Percentiles rank a stretch among this genome's conserved stretches.
phyloP scores from a whole-genome alignment of 2,113 vertebrate species.

The Eulemur macaco region DNA sequence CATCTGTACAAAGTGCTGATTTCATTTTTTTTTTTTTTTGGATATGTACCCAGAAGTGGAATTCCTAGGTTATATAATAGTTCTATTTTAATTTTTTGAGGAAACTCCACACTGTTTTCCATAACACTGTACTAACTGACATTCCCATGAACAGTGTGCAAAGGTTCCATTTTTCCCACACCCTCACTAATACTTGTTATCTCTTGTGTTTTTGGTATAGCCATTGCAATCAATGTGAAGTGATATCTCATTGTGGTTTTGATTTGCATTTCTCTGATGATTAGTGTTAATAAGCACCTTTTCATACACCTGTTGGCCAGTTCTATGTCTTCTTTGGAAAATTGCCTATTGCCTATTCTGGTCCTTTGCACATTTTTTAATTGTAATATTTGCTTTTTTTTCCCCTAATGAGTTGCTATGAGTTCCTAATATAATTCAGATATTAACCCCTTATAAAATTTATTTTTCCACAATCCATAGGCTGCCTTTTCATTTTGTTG shows the following conservation, averaged over 20 bases:
- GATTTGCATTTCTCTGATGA: not conserved
- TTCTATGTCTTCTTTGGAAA: not conserved
- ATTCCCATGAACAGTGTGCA: too few relatives aligned
- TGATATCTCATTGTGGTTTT: not conserved
- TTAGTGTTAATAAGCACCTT: too few relatives aligned
- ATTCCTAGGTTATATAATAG: too few relatives aligned
- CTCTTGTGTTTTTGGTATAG: not conserved
- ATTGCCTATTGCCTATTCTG: not conserved
- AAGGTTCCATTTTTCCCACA: not conserved
- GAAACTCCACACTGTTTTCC: too few relatives aligned
- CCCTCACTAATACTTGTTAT: too few relatives aligned
- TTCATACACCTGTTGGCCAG: too few relatives aligned
- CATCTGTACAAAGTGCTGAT: not conserved
- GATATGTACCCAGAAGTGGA: too few relatives aligned
- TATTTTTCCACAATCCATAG: not conserved
- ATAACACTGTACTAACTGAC: too few relatives aligned
- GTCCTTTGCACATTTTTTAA: not conserved
- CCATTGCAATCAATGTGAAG: not conserved
- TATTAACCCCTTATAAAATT: not conserved
- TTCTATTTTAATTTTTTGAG: too few relatives aligned
- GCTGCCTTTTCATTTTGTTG: not conserved
- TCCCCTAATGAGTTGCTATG: not conserved
- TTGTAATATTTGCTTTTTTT: not conserved
- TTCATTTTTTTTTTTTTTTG: not conserved
- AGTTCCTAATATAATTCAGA: not conserved